Base-by-base conservation (phyloP, 2,113 vertebrate genomes). In the Tyto alba region DNA sequence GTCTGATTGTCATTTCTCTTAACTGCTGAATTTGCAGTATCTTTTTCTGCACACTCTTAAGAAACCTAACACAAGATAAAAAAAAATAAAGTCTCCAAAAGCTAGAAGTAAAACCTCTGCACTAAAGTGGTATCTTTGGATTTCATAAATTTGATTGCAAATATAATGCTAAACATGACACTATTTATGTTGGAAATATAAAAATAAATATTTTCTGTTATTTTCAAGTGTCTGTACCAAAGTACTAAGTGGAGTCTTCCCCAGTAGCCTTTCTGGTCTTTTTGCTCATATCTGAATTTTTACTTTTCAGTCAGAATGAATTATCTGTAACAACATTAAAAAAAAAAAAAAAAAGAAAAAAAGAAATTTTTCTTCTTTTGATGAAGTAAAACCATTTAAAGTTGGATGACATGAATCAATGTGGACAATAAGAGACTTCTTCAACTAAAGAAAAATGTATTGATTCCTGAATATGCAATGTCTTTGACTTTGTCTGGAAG, bases 141-240 rank as follows among this genome's bases (percentile, higher is more conserved):
- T 66, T 89, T 97, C 92, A 95, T 97, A 95, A 96, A 97, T 96
- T 91, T 97, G 95, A 95, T 96, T 79, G 79, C 83, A 97, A 97
- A 93, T 96, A 93, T 92, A 93, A 96, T 97, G 97, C 84, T 96
- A 91, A 97, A 64, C 80, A 80, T 93, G 76, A 73, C 67, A 71
- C 64, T 96, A 68, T 97, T 97, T 95, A 97, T 90, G 62, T 80
- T 95, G n/a, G 62, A 82, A 89, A 79, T 60, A 77, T 19, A 68
- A 84, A 71, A 68, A 64, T 81, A 93, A 96, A 91, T 96, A 89
- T 96, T 97, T 97, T 95, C 93, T 74, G 87, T 95, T 97, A 72
- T 96, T 98, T 97, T 95, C 77, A 94, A 43, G 30, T 95, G 87
- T 85, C 80, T 97, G 97, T 95, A 97, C 97, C 50, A 72, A 95